Conservation (phyloP, 2,888 invertebrate species). For the Chymomyza fuscimana region DNA sequence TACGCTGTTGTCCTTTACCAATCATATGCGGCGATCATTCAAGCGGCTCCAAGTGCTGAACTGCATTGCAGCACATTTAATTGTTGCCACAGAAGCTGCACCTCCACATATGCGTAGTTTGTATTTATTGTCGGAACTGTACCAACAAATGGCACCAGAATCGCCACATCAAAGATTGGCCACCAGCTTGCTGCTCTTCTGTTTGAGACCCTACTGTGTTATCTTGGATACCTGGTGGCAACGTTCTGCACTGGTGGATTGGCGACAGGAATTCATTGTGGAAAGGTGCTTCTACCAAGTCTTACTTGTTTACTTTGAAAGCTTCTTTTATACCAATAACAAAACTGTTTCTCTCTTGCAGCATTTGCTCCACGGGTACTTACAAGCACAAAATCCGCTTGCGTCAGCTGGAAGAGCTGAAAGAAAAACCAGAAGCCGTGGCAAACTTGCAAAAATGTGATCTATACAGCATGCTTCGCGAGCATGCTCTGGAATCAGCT, state of each 20-base stretch:
- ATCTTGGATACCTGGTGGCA: constrained; percentile 83
- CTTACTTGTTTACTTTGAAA: too few relatives aligned
- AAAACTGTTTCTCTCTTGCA: not conserved
- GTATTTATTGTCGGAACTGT: constrained; percentile 79
- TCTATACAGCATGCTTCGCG: constrained; percentile 68
- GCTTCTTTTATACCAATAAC: not conserved
- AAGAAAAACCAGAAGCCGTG: constrained; percentile 57
- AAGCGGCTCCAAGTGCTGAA: constrained; percentile 77
- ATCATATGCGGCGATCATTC: constrained; percentile 74
- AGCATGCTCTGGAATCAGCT: constrained; percentile 75
- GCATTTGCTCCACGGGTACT: not conserved
- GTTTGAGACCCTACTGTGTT: constrained; percentile 81
- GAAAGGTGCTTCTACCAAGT: constrained; percentile 53
- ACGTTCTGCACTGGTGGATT: constrained; percentile 82
- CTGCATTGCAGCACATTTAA: constrained; percentile 37
- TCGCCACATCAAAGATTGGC: constrained; percentile 64
- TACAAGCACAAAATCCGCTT: constrained; percentile 44
- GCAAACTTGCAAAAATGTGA: constrained; percentile 58
- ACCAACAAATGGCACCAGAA: constrained; percentile 64
- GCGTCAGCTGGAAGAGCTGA: constrained; percentile 61
- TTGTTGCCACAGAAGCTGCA: constrained; percentile 41
- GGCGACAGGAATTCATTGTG: constrained; percentile 82
- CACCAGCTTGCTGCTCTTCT: constrained; percentile 80
- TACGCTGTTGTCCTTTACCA: constrained; percentile 78
- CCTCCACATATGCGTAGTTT: constrained; percentile 79